Conservation (phyloP, 2,797 vertebrate genomes). For the Rhinogobio ventralis region DNA sequence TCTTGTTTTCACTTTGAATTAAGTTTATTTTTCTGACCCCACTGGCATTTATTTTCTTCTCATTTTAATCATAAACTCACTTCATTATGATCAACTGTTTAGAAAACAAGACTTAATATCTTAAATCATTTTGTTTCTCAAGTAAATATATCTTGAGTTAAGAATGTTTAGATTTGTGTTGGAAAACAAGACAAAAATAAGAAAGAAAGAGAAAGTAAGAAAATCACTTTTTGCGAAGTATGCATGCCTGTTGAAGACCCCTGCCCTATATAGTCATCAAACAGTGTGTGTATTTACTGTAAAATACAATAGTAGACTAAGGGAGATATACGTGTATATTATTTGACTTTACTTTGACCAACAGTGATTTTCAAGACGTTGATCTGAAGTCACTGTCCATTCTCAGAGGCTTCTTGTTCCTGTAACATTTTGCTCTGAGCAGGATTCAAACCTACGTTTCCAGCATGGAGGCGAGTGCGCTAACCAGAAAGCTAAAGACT, state of each 20-base stretch:
- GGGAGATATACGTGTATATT: neutral
- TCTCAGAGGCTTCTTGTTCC: slow-evolving; percentile 47
- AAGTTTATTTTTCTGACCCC: neutral
- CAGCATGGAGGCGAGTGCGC: neutral
- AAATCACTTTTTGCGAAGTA: neutral
- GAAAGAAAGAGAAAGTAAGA: too few species aligned
- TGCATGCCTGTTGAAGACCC: neutral
- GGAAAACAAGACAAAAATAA: neutral
- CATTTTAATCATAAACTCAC: neutral
- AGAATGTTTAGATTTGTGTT: neutral
- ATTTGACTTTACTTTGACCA: slow-evolving; percentile 67
- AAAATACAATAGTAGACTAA: neutral
- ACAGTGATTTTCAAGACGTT: slow-evolving; percentile 53
- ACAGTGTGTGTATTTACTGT: slow-evolving; percentile 2
- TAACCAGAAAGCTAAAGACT: neutral
- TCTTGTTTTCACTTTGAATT: neutral
- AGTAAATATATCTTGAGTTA: neutral
- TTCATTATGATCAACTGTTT: slow-evolving; percentile 1
- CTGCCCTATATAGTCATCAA: neutral
- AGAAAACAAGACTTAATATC: neutral
- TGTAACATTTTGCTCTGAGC: neutral
- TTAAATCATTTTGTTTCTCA: neutral
- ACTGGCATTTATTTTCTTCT: neutral
- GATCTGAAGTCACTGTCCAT: slow-evolving; percentile 59
- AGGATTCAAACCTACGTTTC: neutral